A percentile compares a stretch with the other conserved stretches of the same genome.
phyloP scores from a whole-genome alignment of 1,140 invertebrate genomes.

The Drosophila neocordata region DNA sequence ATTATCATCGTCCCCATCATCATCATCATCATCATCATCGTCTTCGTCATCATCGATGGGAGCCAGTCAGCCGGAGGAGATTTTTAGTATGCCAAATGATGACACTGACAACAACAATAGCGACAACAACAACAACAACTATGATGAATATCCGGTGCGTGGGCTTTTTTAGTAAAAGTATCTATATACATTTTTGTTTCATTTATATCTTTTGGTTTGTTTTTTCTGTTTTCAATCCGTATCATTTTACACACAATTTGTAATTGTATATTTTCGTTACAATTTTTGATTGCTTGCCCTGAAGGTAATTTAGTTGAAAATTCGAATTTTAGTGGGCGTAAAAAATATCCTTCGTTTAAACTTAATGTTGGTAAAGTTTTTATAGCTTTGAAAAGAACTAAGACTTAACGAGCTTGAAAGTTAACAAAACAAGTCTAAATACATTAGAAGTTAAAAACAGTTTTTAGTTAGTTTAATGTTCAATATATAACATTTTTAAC shows the following conservation, averaged over 20 bases:
- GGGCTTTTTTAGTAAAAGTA: slow-evolving; percentile 13
- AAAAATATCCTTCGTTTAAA: background rate
- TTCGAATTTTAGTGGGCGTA: background rate
- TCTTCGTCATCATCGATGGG: background rate
- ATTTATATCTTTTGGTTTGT: background rate
- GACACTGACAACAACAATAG: slow-evolving; percentile 42
- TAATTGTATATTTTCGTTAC: slow-evolving; percentile 68
- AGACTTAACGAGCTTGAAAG: no score
- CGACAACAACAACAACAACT: slow-evolving; percentile 46
- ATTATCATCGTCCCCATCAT: background rate
- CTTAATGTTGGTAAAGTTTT: background rate
- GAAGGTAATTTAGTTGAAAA: slow-evolving; percentile 43
- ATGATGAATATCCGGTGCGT: slow-evolving; percentile 80
- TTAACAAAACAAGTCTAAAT: no score
- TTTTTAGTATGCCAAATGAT: slow-evolving; percentile 65
- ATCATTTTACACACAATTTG: slow-evolving; percentile 72
- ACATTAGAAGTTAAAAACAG: no score
- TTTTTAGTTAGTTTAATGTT: no score
- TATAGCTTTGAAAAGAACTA: background rate
- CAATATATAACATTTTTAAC: no score
- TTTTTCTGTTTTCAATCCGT: slow-evolving; percentile 35
- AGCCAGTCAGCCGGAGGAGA: slow-evolving; percentile 73
- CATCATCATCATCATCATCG: background rate
- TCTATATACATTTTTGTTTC: slow-evolving; percentile 31
- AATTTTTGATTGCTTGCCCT: slow-evolving; percentile 69